Conservation (phyloP, 2,888 invertebrate species). For the Drosophila suboccidentalis region DNA sequence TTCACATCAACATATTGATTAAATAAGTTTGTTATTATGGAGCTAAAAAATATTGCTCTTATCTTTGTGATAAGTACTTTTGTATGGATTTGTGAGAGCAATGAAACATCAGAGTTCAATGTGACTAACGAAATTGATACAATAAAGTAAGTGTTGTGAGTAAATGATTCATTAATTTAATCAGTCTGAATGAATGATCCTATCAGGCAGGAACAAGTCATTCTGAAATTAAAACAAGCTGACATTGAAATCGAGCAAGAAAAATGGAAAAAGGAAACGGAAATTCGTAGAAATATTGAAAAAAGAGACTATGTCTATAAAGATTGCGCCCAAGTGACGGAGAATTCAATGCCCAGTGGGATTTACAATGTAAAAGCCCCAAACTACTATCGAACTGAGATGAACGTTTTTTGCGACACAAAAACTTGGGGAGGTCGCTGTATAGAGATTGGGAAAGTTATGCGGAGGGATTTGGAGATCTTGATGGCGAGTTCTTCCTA, state of each 20-base stretch:
- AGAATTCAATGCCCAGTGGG: not conserved
- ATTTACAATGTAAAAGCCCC: not conserved
- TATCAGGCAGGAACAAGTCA: not conserved
- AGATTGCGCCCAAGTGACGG: not conserved
- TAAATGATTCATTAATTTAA: not conserved
- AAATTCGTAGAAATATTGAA: not conserved
- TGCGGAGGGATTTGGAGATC: not conserved
- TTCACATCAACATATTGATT: not conserved
- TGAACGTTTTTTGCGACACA: slow-evolving; percentile 5
- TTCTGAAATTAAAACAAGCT: not conserved
- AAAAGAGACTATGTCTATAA: not conserved
- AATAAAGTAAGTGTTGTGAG: not conserved
- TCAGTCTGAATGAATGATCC: not conserved
- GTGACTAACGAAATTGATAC: not conserved
- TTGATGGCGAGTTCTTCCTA: slow-evolving; percentile 8
- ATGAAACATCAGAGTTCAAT: not conserved
- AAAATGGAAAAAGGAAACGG: too few species aligned
- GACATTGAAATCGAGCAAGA: too few species aligned
- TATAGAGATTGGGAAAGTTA: not conserved
- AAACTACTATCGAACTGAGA: not conserved
- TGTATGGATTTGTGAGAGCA: not conserved
- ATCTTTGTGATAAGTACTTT: slow-evolving; percentile 10
- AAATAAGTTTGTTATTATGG: not conserved
- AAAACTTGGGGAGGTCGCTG: slow-evolving; percentile 11
- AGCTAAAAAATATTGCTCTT: not conserved